Percentiles rank a stretch among this genome's conserved stretches.
phyloP scores from a whole-genome alignment of 2,113 vertebrate species.

The Dendrocopos noguchii region DNA sequence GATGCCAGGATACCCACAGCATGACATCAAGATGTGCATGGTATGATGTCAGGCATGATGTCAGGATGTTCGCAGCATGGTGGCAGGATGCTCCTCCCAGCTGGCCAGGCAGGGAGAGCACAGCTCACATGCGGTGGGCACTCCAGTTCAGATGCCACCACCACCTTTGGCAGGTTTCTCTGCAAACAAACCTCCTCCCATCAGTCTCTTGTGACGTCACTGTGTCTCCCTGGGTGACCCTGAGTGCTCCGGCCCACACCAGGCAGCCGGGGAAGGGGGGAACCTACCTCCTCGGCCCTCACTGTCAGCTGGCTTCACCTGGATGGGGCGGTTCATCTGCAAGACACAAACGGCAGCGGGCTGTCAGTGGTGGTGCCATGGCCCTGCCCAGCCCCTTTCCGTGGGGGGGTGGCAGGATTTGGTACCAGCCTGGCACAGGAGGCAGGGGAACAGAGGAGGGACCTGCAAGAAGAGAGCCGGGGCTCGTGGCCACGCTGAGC shows the following conservation, averaged over 20 bases:
- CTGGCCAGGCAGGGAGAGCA: background rate
- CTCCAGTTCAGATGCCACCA: background rate
- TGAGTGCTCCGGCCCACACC: fast-evolving
- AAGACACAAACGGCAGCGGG: constrained; percentile 42
- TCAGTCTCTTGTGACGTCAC: fast-evolving
- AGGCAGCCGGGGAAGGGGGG: background rate
- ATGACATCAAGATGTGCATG: background rate
- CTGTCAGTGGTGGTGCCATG: fast-evolving
- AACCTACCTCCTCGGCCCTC: constrained; percentile 98
- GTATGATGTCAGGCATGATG: background rate
- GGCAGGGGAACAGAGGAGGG: background rate
- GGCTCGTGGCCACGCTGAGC: fast-evolving
- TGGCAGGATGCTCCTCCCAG: background rate
- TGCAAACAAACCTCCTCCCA: background rate
- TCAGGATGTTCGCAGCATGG: background rate
- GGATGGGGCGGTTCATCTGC: constrained; percentile 99
- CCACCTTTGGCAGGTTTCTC: background rate
- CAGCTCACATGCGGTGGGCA: fast-evolving
- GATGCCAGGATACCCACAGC: background rate
- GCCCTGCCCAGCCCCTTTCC: too few species aligned
- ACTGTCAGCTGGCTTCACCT: constrained; percentile 99
- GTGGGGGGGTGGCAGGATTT: fast-evolving
- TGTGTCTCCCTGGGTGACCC: fast-evolving
- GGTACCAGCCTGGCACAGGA: background rate
- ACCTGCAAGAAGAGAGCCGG: background rate